Evolutionary conservation across 2,113 vertebrate genomes (phyloP).

Genomic region (Thinocorus orbignyianus): DNA sequence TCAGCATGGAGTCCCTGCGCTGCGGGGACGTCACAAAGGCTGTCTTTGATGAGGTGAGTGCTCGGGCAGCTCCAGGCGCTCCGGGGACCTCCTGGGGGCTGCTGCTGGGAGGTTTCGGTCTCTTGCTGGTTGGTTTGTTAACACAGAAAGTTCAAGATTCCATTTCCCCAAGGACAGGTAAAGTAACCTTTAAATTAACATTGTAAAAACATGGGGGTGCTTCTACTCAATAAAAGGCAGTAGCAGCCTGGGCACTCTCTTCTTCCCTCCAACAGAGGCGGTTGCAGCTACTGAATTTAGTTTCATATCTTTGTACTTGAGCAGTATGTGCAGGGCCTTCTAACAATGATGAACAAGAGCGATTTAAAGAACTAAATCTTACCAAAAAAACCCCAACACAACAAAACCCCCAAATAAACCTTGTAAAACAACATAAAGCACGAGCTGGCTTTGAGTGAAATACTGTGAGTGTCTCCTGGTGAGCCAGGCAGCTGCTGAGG

Average conservation of each 20-base stretch:
- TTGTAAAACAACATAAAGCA: not conserved
- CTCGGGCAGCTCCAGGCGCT: not conserved
- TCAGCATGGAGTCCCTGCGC: conserved; percentile 82
- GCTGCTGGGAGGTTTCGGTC: fast-evolving
- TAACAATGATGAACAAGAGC: not conserved
- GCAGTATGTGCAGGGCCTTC: not conserved
- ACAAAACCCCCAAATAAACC: not conserved
- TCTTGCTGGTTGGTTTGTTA: not conserved
- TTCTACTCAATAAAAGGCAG: not conserved
- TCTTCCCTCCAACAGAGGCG: not conserved
- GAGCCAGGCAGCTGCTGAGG: not conserved
- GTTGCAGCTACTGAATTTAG: not conserved
- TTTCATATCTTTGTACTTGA: not conserved
- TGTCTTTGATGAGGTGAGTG: conserved; percentile 85
- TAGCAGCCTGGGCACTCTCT: not conserved
- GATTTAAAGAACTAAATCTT: not conserved
- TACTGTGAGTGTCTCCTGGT: not conserved
- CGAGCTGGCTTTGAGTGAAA: not conserved
- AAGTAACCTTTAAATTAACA: not conserved
- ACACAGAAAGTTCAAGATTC: not conserved
- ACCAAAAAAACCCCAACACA: no score
- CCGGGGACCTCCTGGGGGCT: not conserved
- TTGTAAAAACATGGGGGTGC: not conserved
- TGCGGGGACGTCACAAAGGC: conserved; percentile 83
- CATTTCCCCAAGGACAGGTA: not conserved